These are phyloP conservation scores for Ranitomeya variabilis DNA, from an alignment of 2,113 vertebrate genomes.

Conservation along the genomic window DNA sequence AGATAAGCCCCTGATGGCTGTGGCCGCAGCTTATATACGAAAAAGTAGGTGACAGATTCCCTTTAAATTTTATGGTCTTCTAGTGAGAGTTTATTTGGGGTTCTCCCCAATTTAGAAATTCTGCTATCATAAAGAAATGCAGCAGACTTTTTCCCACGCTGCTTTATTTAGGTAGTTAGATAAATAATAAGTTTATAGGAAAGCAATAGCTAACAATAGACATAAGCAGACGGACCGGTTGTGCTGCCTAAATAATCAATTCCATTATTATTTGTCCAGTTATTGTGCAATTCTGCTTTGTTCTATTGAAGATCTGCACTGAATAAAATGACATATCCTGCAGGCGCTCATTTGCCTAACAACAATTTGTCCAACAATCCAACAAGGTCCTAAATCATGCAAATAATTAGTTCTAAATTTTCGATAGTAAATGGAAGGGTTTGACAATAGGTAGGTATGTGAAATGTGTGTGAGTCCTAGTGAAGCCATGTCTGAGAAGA, in stretches of 20 bases:
- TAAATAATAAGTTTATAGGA: neutral
- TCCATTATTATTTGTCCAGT: slow-evolving; percentile 41
- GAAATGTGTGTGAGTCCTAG: no score
- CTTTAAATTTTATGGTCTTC: no score
- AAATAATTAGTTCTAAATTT: neutral
- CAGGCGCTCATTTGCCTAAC: slow-evolving; percentile 21
- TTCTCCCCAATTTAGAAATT: no score
- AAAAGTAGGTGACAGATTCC: no score
- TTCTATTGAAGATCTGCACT: neutral
- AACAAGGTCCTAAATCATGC: neutral
- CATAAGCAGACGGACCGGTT: slow-evolving; percentile 10
- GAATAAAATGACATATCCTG: slow-evolving; percentile 7
- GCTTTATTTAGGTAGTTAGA: neutral
- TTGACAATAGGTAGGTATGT: no score
- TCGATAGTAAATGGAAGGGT: neutral
- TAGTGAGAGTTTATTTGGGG: no score
- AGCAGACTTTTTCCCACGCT: neutral
- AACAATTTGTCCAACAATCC: neutral
- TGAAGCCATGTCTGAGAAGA: no score
- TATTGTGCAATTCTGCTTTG: slow-evolving; percentile 40
- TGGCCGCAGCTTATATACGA: no score
- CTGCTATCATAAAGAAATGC: no score
- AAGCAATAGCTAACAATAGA: neutral
- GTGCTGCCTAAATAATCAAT: neutral
- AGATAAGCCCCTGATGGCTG: no score